Base-by-base conservation (phyloP, 2,888 invertebrate species). In the Pediacus dermestoides region DNA sequence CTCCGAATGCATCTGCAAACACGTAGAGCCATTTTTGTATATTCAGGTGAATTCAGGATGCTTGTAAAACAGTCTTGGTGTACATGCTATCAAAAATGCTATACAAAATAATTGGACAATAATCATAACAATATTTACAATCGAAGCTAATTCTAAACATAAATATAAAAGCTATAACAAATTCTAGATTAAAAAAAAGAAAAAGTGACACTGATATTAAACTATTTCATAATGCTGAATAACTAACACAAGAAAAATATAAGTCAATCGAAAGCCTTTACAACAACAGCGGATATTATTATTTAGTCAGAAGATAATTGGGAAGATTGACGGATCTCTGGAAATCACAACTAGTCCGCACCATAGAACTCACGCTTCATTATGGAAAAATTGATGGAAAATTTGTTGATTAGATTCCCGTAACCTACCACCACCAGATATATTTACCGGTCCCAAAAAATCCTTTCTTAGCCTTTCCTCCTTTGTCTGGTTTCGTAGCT, bases 371-470 rank as follows among this genome's bases (percentile, higher is more conserved):
- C 60, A 63, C 57, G 64, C 67, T 68, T 66, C 59, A 60, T 55
- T 64, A 64, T 63, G 56, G 62, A 61, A 61, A n/a, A 56, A 52
- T 38, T 46, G 50, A 54, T 48, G 52, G 48, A 56, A 55, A 57
- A 56, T 44, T 52, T 52, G 53, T 48, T 46, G 56, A 59, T 58
- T 61, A 59, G 54, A 28, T 57, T 53, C 46, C 50, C 48, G 33
- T 42, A 53, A 60, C 56, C 77, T 79, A 82, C 82, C 82, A 84
- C 83, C 83, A 85, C 81, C 84, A 83, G 72, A 80, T 79, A 81
- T 77, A 80, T 76, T 87, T 87, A 76, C 85, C 85, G 75, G 81
- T 81, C 74, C 84, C 85, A 73, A 85, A 83, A 80, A 84, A 84
- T 80, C 87, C 85, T 74, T 84, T 86, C 74, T 82, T 84, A 60